Base-by-base conservation (phyloP, 2,797 vertebrate genomes). In the Poliocrania exsul region DNA sequence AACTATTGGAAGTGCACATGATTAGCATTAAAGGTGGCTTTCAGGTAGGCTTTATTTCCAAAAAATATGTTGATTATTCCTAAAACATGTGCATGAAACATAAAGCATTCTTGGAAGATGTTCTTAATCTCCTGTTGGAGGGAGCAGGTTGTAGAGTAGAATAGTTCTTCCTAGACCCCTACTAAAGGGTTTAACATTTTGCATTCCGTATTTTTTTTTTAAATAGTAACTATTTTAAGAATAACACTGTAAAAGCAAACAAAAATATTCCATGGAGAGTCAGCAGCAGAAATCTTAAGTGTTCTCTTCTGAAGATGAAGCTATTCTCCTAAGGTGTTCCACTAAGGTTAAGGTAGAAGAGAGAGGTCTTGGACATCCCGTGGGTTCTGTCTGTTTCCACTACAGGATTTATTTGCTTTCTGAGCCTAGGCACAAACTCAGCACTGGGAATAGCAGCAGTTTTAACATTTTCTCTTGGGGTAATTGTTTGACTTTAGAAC, bases 401-500 rank as follows among this genome's bases (percentile, higher is more conserved):
- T 70, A 14, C 26, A 75, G 81, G 13, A 86, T 96, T 88, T 95
- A 69, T 92, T 83, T 96, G 56, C 58, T 83, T 83, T 90, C 35
- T 75, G 42, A 86, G 42, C 16, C 26, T 70, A 37, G 47, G 44
- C 57, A 49, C 54, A 74, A 61, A 81, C 35, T 57, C 2, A 2
- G 40, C 67, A 69, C 35, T 86, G 67, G 86, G 62, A 81, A 79
- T 65, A 90, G 66, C 18, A 86, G 16, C 54, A 51, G 20, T 56
- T 90, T 91, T 60, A 79, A 86, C 56, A 77, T 81, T 82, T 86
- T 81, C 70, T 72, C 71, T 51, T 54, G 75, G 12, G 78, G 37
- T 90, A 91, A 80, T 80, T 56, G 47, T 71, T 93, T 96, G 79
- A 79, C 77, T 89, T 96, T 28, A 51, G 69, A 92, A 91, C 58